These are phyloP conservation scores for Kryptopterus vitreolus DNA, from an alignment of 2,797 vertebrate species.

Conservation along the genomic window DNA sequence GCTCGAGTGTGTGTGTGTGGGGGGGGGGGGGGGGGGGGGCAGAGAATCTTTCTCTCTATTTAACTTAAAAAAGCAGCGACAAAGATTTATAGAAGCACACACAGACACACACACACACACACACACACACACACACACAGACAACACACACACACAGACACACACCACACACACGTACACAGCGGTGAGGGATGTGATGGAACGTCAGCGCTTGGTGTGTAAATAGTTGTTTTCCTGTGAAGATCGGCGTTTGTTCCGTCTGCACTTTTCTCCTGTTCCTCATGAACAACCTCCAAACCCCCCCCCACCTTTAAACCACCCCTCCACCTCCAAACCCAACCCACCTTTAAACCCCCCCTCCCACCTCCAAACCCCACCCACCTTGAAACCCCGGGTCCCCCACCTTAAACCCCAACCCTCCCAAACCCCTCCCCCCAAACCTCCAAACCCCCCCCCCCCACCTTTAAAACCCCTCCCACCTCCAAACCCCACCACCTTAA, in stretches of 20 bases:
- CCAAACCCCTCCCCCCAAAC: too few species aligned
- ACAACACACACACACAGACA: not conserved
- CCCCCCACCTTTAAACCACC: too few species aligned
- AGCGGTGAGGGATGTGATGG: not conserved
- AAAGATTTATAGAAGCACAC: not conserved
- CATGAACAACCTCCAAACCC: not conserved
- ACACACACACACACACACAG: not conserved
- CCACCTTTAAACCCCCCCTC: too few species aligned
- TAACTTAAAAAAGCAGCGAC: not conserved
- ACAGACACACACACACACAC: not conserved
- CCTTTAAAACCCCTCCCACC: too few species aligned
- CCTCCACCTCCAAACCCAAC: too few species aligned
- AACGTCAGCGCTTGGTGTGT: not conserved
- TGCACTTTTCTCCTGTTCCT: not conserved
- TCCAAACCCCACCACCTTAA: too few species aligned
- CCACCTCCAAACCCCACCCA: too few species aligned
- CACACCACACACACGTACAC: too few species aligned
- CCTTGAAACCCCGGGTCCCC: too few species aligned
- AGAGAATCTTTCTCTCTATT: not conserved
- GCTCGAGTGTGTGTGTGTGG: not conserved
- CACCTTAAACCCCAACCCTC: too few species aligned
- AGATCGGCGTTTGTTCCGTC: not conserved
- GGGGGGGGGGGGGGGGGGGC: slow-evolving; percentile 50
- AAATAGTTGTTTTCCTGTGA: slow-evolving; percentile 3
- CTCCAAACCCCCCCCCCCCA: not conserved